Base-by-base conservation (phyloP, 2,797 vertebrate genomes). In the Tachyglossus aculeatus region DNA sequence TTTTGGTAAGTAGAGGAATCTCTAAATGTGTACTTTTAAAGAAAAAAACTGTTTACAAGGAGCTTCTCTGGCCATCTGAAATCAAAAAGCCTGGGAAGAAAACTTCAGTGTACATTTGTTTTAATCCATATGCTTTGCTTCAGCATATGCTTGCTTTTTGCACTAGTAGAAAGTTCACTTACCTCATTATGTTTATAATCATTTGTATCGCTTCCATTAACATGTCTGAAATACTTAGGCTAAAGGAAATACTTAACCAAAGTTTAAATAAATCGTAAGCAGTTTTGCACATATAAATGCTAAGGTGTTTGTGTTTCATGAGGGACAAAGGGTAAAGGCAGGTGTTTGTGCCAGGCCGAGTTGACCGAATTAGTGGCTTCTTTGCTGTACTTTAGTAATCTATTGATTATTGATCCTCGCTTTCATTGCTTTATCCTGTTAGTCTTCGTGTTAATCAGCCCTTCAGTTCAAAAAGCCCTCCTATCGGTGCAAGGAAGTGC, bases 91-190 rank as follows among this genome's bases (percentile, higher is more conserved):
- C 86, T 82, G 78, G 80, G 73, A 72, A 31, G 76, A 87, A 71
- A 78, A 74, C 81, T 78, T 88, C 74, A 68, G 59, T 78, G 55
- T 59, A 74, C 68, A 41, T 83, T 63, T 78, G 47, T 71, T 78
- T 70, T 45, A 78, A 82, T 63, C 77, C 81, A 80, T 88, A 86
- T 86, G 88, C 90, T 88, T 90, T 87, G 89, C 88, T 92, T 91
- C 88, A 81, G 88, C 88, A 91, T 91, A 89, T 83, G 89, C 91
- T 92, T 89, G 91, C 92, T 91, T 89, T 92, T 93, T 94, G 92
- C 92, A 94, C 92, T 93, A 89, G 87, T 91, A 83, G 87, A 74
- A 72, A 83, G 78, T 85, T 90, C 88, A 91, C 84, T 91, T 87
- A 91, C 90, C 89, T 92, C 88, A 82, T 87, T 88, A 79, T 87